Conservation (phyloP, 2,888 invertebrate genomes). For the Crocallis elinguaria region DNA sequence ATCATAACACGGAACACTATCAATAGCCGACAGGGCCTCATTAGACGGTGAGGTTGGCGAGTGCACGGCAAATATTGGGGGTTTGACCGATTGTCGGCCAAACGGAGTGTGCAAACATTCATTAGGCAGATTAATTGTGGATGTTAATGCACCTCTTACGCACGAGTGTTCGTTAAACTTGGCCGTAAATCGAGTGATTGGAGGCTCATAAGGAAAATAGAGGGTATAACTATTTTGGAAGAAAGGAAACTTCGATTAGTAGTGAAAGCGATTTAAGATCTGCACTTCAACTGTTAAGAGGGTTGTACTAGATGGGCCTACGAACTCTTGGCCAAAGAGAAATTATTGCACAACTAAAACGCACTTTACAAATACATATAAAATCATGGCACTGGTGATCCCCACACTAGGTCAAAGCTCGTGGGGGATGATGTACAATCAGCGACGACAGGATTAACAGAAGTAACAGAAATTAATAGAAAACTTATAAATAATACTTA, state of each 20-base stretch:
- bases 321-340: too few relatives aligned
- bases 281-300: too few relatives aligned
- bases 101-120: slow-evolving; percentile 80
- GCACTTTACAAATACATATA: too few relatives aligned
- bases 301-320: too few relatives aligned
- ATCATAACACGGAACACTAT: slow-evolving; percentile 36
- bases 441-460: too few relatives aligned
- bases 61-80: slow-evolving; percentile 73
- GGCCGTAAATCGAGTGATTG: slow-evolving; percentile 39
- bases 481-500: too few relatives aligned
- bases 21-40: slow-evolving; percentile 61
- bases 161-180: slow-evolving; percentile 59
- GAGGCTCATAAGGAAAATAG: slow-evolving; percentile 12
- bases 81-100: slow-evolving; percentile 67
- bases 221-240: slow-evolving; percentile 2
- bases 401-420: too few relatives aligned
- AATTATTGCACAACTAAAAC: too few relatives aligned
- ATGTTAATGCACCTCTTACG: slow-evolving; percentile 69
- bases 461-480: too few relatives aligned
- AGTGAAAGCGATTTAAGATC: too few relatives aligned
- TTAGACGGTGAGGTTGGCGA: slow-evolving; percentile 59
- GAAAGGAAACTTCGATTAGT: not conserved
- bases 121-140: slow-evolving; percentile 81
- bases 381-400: too few relatives aligned
- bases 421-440: too few relatives aligned